phyloP scores from a whole-genome alignment of 2,797 vertebrate species.

The Meda fulgida region DNA sequence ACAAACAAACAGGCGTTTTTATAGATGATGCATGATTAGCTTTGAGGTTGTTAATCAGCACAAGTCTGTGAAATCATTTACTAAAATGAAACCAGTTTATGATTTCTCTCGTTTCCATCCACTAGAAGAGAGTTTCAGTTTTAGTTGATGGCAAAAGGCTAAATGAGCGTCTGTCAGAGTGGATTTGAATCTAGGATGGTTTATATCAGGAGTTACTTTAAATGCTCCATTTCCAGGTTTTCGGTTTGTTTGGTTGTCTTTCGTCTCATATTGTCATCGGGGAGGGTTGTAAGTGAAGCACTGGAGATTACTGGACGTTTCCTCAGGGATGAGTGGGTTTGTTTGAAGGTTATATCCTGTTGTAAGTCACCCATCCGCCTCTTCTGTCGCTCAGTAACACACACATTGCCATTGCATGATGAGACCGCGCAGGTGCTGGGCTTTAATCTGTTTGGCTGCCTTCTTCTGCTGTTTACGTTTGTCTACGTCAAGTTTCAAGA shows the following conservation, averaged over 20 bases:
- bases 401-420: slow-evolving; percentile 50
- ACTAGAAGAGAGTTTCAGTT: not conserved
- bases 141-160: not conserved
- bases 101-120: not conserved
- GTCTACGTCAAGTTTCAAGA: slow-evolving; percentile 28
- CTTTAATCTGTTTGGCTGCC: slow-evolving; percentile 50
- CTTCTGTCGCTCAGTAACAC: slow-evolving; percentile 49
- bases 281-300: slow-evolving; percentile 27
- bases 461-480: slow-evolving; percentile 49
- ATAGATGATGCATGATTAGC: not conserved
- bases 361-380: slow-evolving; percentile 59
- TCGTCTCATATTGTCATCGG: slow-evolving; percentile 8
- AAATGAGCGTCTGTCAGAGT: not conserved
- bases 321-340: slow-evolving; percentile 59
- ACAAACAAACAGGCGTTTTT: not conserved
- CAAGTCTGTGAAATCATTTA: not conserved
- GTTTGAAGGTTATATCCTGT: slow-evolving; percentile 66
- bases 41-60: not conserved
- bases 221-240: not conserved
- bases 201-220: not conserved
- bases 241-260: slow-evolving; percentile 3
- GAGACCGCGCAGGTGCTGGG: slow-evolving; percentile 62
- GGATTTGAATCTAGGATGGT: not conserved
- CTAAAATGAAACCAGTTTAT: not conserved
- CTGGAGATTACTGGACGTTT: not conserved